Base-by-base conservation (phyloP, 2,888 invertebrate species). In the Platycnemis pennipes region DNA sequence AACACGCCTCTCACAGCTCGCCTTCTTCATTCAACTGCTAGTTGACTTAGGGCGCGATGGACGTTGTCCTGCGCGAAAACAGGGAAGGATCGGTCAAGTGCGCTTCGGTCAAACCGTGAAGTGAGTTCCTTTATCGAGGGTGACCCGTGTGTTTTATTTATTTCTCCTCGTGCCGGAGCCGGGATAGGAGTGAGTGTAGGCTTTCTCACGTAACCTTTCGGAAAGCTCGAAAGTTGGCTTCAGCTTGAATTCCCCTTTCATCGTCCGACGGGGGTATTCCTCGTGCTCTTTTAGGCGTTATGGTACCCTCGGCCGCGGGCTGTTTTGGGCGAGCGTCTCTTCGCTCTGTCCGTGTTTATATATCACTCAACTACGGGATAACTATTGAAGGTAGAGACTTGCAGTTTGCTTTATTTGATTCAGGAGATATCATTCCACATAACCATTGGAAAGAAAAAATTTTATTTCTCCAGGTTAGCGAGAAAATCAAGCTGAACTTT, bases 361-460 rank as follows among this genome's bases (percentile, higher is more conserved):
- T n/a, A n/a, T n/a, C n/a, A n/a, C n/a, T n/a, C n/a, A n/a, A n/a
- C n/a, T n/a, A n/a, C n/a, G n/a, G n/a, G n/a, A n/a, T n/a, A n/a
- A n/a, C n/a, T n/a, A n/a, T n/a, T n/a, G n/a, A n/a, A n/a, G n/a
- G n/a, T n/a, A n/a, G n/a, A n/a, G n/a, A n/a, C n/a, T n/a, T n/a
- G n/a, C n/a, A n/a, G n/a, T n/a, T n/a, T n/a, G n/a, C n/a, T n/a
- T n/a, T n/a, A 96, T 96, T 63, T 95, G 96, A 86, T 96, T 96
- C 88, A 96, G 96, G 56, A 96, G 96, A 95, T 96, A 96, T 95
- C 96, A 96, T 42, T 96, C 96, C 69, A 95, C 96, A 94, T 53
- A n/a, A n/a, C n/a, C n/a, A n/a, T n/a, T n/a, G n/a, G n/a, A n/a
- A n/a, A n/a, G n/a, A n/a, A n/a, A n/a, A n/a, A n/a, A n/a, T n/a